Evolutionary conservation across 2,113 vertebrate species (phyloP).

Genomic region (Heptranchias perlo): DNA sequence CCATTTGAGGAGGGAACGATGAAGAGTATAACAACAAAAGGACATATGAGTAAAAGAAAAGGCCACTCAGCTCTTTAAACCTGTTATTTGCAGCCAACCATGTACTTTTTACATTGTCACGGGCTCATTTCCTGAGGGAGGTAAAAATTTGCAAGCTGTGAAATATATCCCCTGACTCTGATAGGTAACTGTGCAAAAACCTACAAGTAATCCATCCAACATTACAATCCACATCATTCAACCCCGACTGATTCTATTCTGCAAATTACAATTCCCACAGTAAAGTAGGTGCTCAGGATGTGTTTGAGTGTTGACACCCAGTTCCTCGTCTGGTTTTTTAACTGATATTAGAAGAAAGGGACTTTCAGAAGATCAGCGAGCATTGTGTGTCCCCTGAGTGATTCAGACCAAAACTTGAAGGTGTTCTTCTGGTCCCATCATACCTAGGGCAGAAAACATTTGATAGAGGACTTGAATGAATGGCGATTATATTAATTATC

Average conservation of each 20-base stretch:
- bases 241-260: not conserved
- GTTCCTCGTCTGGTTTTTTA: not conserved
- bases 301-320: not conserved
- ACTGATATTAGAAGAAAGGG: not conserved
- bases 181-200: not conserved
- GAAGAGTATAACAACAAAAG: not conserved
- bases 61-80: not conserved
- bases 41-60: not conserved
- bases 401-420: not conserved
- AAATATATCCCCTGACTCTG: not conserved
- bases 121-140: not conserved
- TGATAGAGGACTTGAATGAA: not conserved
- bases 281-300: not conserved
- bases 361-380: not conserved
- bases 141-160: constrained; percentile 12
- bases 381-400: not conserved
- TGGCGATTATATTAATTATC: not conserved
- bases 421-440: not conserved
- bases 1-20: not conserved
- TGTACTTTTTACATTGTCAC: not conserved
- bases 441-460: not conserved
- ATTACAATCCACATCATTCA: not conserved
- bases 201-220: constrained; percentile 2
- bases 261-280: not conserved
- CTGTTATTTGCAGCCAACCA: not conserved